Evolutionary conservation across 2,888 invertebrate species (phyloP).

Genomic region (Pemphredon lugubris): DNA sequence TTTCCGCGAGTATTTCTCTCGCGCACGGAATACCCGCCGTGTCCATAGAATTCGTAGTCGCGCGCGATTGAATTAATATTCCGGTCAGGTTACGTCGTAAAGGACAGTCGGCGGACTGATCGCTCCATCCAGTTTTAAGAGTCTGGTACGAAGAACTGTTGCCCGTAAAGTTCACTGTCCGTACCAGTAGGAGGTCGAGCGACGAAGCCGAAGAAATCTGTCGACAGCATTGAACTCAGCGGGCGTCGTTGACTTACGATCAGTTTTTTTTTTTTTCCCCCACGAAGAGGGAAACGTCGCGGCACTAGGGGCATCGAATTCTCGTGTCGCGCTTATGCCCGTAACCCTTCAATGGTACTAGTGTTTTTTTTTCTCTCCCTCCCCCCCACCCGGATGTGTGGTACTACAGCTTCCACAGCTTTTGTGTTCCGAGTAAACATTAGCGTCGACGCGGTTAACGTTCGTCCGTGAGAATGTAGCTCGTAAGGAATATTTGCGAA

Average conservation of each 20-base stretch:
- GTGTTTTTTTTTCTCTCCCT: too few species aligned
- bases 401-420: too few species aligned
- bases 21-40: too few species aligned
- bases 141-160: constrained; percentile 33
- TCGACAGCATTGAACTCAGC: constrained; percentile 33
- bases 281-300: constrained; percentile 19
- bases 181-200: constrained; percentile 59
- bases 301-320: constrained; percentile 2
- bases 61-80: neutral
- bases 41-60: too few species aligned
- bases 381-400: too few species aligned
- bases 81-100: neutral
- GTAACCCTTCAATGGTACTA: too few species aligned
- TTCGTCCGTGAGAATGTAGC: too few species aligned
- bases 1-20: too few species aligned
- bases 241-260: constrained; percentile 23
- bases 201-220: constrained; percentile 35
- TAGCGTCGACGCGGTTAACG: too few species aligned
- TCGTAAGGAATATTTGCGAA: too few species aligned
- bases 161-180: constrained; percentile 37
- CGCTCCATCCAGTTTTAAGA: constrained; percentile 3
- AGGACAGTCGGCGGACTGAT: neutral
- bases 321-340: too few species aligned
- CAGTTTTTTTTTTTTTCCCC: constrained; percentile 26
- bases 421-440: too few species aligned